phyloP scores from a whole-genome alignment of 1,140 invertebrate genomes.

The Drosophila truncata region DNA sequence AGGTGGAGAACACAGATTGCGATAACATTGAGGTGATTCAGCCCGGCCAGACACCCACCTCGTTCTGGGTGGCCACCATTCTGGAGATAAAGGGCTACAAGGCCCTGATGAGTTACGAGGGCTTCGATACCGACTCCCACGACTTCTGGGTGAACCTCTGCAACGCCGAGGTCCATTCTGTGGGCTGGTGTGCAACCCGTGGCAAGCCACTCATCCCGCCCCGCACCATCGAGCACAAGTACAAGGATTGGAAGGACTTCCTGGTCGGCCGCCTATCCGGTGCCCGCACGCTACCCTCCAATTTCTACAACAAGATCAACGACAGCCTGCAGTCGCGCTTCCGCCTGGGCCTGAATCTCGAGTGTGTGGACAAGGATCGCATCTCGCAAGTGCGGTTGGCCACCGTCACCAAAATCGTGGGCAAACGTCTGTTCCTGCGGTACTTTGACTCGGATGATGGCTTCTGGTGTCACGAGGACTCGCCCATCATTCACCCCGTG shows the following conservation, averaged over 20 bases:
- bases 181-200: conserved; percentile 98
- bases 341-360: conserved; percentile 92
- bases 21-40: conserved; percentile 90
- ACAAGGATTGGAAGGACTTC: conserved; percentile 98
- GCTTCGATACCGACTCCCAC: conserved; percentile 94
- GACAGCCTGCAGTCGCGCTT: conserved; percentile 94
- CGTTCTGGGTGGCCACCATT: conserved; percentile 98
- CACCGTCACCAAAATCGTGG: conserved; percentile 94
- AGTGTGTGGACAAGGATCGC: conserved; percentile 98
- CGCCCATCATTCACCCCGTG: conserved; percentile 96
- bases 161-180: conserved; percentile 96
- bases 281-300: conserved; percentile 95
- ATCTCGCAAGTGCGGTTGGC: conserved; percentile 97
- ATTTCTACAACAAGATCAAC: conserved; percentile 95
- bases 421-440: conserved; percentile 94
- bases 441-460: conserved; percentile 95
- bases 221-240: conserved; percentile 95
- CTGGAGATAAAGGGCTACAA: conserved; percentile 96
- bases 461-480: conserved; percentile 98
- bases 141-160: conserved; percentile 99
- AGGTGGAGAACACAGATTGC: conserved; percentile 96
- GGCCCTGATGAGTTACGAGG: conserved; percentile 96
- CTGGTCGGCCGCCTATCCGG: conserved; percentile 95
- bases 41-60: conserved; percentile 89
- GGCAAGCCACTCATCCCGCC: conserved; percentile 98